Evolutionary conservation across 2,888 invertebrate genomes (phyloP), one percentile per base, ranked within the genome.

Genomic region (Aproaerema taeniolella): DNA sequence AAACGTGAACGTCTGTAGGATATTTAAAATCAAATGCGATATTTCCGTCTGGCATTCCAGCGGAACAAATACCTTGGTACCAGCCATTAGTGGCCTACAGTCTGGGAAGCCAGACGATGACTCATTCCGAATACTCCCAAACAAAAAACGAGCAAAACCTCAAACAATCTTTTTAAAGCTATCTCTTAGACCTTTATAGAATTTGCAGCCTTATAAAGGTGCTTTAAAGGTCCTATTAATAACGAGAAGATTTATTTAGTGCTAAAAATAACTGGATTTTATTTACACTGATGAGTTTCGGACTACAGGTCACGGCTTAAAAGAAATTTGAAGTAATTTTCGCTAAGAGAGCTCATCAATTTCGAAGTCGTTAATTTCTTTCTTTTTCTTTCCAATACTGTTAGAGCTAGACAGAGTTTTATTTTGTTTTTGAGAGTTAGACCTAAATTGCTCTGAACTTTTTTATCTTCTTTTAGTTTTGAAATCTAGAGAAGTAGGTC

Each of bases 61-160:
- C n/a, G n/a, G n/a, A n/a, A n/a, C n/a, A 15, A 14, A 40, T 41
- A 37, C 37, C 43, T 31, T 47, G 41, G 52, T 66, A 64, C 51
- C 34, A 45, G 55, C 25, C n/a, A n/a, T n/a, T n/a, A n/a, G n/a
- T n/a, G n/a, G n/a, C n/a, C n/a, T n/a, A n/a, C n/a, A n/a, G n/a
- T n/a, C n/a, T n/a, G n/a, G n/a, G n/a, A n/a, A n/a, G 5, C 20
- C 62, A 72, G 67, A 74, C 73, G 64, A 58, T 78, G 78, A 80
- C 57, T 80, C 78, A 80, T 54, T 36, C 53, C 50, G 20, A 20
- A 20, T 60, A 57, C 8, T 61, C 53, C 8, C 11, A 25, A 34
- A 34, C 10, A 34, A 41, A 46, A 45, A 45, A 45, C 39, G 40
- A 32, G 30, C 28, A 20, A 20, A 20, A 20, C 20, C 20, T 5